phyloP scores from a whole-genome alignment of 1,140 invertebrate genomes.

The Diachasma alloeum region DNA sequence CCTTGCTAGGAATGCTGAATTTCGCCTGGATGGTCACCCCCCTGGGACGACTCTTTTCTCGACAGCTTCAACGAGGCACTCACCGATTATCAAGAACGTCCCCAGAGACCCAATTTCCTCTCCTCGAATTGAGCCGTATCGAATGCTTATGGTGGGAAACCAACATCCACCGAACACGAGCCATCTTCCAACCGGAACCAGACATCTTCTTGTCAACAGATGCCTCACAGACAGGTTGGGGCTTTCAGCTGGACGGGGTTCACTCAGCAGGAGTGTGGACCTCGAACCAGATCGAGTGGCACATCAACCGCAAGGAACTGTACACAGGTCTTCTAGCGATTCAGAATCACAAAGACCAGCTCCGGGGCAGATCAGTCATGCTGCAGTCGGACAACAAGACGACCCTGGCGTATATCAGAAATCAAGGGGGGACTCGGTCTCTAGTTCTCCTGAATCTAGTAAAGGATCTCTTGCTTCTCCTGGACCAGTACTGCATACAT shows the following conservation, averaged over 20 bases:
- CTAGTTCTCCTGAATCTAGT: slow-evolving; percentile 22
- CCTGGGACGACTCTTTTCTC: slow-evolving; percentile 32
- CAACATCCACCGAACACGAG: too few species aligned
- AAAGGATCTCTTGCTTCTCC: too few species aligned
- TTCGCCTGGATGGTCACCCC: slow-evolving; percentile 24
- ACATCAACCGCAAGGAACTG: slow-evolving; percentile 47
- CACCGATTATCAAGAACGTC: too few species aligned
- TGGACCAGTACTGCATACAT: too few species aligned
- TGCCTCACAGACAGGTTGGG: slow-evolving; percentile 45
- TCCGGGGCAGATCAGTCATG: slow-evolving; percentile 28
- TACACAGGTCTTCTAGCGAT: slow-evolving; percentile 42
- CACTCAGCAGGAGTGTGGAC: slow-evolving; percentile 32
- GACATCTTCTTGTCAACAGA: too few species aligned
- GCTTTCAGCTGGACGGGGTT: slow-evolving; percentile 35
- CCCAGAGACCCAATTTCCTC: too few species aligned
- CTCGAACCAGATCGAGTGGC: slow-evolving; percentile 30
- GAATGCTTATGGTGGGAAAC: too few species aligned
- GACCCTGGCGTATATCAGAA: slow-evolving; percentile 31
- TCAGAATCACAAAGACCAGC: slow-evolving; percentile 13
- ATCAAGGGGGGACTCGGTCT: slow-evolving; percentile 37
- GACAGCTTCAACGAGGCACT: too few species aligned
- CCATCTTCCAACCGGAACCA: too few species aligned
- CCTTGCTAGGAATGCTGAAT: slow-evolving; percentile 17
- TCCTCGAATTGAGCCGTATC: too few species aligned
- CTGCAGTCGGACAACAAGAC: slow-evolving; percentile 51